A percentile compares a stretch with the other conserved stretches of the same genome.
Evolutionary conservation across 2,113 vertebrate genomes (phyloP).

Genomic region (Eonycteris spelaea): DNA sequence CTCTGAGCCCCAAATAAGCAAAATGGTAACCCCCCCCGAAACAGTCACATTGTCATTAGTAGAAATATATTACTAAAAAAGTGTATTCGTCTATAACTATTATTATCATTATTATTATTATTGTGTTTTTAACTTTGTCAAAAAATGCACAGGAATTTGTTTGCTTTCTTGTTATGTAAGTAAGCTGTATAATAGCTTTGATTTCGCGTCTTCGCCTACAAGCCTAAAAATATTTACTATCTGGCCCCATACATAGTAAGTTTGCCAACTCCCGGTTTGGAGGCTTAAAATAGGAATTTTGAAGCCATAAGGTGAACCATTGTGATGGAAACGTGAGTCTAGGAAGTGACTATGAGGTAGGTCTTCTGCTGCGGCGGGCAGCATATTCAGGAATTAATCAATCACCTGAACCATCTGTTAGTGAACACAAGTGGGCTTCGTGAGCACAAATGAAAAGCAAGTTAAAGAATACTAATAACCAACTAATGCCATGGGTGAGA

Average conservation of each 20-base stretch:
- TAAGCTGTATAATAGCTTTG: not conserved
- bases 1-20: not conserved
- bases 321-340: not conserved
- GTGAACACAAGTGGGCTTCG: not conserved
- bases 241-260: not conserved
- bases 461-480: not conserved
- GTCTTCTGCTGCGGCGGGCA: not conserved
- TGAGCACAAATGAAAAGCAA: not conserved
- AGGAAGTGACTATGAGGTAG: too few species aligned
- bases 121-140: not conserved
- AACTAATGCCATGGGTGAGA: not conserved
- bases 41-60: not conserved
- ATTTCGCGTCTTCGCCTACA: not conserved
- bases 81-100: not conserved
- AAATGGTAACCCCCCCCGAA: not conserved
- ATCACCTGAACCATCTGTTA: not conserved
- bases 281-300: conserved; percentile 37
- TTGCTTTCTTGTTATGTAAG: not conserved
- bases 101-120: not conserved
- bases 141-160: not conserved
- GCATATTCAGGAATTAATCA: not conserved
- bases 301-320: not conserved
- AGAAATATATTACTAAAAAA: not conserved
- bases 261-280: not conserved
- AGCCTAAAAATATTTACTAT: not conserved